Evolutionary conservation across 92 coral and sea anemone species (phyloP), one percentile per base, ranked within the genome.

Genomic region (Palythoa grandis): DNA sequence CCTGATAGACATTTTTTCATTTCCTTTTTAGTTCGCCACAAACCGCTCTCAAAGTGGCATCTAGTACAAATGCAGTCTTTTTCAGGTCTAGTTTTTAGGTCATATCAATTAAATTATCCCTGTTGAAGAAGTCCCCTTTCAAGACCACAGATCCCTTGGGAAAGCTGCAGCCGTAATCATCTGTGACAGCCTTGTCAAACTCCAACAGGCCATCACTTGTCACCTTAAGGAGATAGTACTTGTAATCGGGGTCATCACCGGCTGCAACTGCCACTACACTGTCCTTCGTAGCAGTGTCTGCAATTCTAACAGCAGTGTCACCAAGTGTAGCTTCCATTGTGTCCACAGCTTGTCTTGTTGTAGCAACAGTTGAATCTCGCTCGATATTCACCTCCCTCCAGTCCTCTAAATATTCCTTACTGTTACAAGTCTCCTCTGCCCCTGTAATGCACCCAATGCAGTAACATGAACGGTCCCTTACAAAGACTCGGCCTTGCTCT

Each of bases 291-390:
- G 67, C 67, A 17, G 22, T 17, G 67, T 60, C 67, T 60, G 67
- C 67, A 60, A 60, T 60, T 60, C 22, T 17, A 20, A 60, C 67
- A 4, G 22, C 67, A 17, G 67, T 60, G 22, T 60, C 67, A 60
- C 67, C 67, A 60, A 60, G 24, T 17, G 67, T 60, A 60, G 67
- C 67, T 60, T 60, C 67, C 67, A 60, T 60, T 17, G 19, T 20
- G 19, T 60, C 67, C 19, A 60, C 67, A 16, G 72, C 72, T 67
- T 67, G 72, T 67, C 72, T 67, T 22, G 72, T 67, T 11, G 72
- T 11, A 67, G 38, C 72, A 60, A 7, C 67, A 60, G 67, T 16
- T 60, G 67, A 60, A 4, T 60, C 67, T 20, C 22, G 24, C 67
- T 60, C 67, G 3, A 60, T 16, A 23, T 60, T 60, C 20, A 60